phyloP scores from a whole-genome alignment of 2,888 invertebrate species.

The Drosophila diplacantha region DNA sequence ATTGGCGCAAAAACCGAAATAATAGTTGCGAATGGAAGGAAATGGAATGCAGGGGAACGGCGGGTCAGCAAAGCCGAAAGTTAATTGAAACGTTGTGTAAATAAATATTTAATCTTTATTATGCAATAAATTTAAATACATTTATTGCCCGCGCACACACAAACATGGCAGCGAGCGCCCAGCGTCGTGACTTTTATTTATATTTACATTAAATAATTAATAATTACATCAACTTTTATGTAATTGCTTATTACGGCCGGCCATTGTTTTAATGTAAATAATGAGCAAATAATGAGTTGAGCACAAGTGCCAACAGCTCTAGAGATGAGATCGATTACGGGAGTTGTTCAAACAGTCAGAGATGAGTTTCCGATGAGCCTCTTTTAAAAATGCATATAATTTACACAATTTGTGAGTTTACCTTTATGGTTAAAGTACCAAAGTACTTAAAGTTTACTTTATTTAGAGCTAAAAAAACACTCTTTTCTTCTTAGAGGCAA shows the following conservation, averaged over 20 bases:
- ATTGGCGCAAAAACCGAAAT: conserved; percentile 59
- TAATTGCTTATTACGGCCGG: conserved; percentile 66
- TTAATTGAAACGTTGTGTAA: conserved; percentile 73
- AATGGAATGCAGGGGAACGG: conserved; percentile 5
- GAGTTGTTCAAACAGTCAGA: conserved; percentile 1
- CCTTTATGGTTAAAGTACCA: too few species aligned
- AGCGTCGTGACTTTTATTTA: conserved; percentile 41
- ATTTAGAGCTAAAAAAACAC: background rate
- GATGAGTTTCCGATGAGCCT: background rate
- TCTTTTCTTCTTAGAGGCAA: background rate
- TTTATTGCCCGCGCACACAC: conserved; percentile 54
- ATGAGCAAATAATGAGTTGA: conserved; percentile 43
- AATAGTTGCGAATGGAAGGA: conserved; percentile 27
- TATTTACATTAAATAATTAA: conserved; percentile 67
- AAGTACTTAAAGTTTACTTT: too few species aligned
- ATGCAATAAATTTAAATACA: conserved; percentile 74
- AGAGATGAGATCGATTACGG: conserved; percentile 22
- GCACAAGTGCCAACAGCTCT: conserved; percentile 29
- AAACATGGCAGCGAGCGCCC: conserved; percentile 7
- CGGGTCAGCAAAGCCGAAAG: conserved; percentile 62
- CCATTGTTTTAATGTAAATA: conserved; percentile 36
- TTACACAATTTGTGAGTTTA: background rate
- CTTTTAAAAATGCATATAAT: background rate
- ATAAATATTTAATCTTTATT: conserved; percentile 74
- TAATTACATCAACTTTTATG: conserved; percentile 69